A percentile compares a stretch with the other conserved stretches of the same genome.
Conservation (phyloP, 2,888 invertebrate species). For the Cerastis rubricosa region DNA sequence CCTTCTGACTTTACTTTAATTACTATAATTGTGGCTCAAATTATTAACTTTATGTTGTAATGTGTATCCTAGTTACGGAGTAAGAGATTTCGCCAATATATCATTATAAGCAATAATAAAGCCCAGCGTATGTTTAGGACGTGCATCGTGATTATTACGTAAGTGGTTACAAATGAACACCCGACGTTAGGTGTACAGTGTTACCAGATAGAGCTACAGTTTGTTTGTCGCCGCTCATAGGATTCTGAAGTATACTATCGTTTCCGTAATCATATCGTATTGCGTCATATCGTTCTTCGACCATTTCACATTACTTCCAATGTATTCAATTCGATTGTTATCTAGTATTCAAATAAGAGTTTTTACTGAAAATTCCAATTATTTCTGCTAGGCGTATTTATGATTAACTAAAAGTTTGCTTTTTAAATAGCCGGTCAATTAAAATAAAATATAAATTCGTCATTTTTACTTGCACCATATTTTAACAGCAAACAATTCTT, state of each 20-base stretch:
- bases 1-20: slow-evolving; percentile 69
- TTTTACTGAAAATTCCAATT: slow-evolving; percentile 1
- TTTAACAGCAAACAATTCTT: not conserved
- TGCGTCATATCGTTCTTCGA: slow-evolving; percentile 49
- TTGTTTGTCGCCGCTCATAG: slow-evolving; percentile 23
- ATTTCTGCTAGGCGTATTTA: slow-evolving; percentile 26
- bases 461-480: slow-evolving; percentile 1
- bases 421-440: slow-evolving; percentile 31
- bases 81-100: slow-evolving; percentile 84
- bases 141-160: slow-evolving; percentile 69
- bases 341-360: slow-evolving; percentile 1
- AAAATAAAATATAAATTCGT: slow-evolving; percentile 19
- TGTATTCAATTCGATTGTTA: slow-evolving; percentile 14
- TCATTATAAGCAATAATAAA: slow-evolving; percentile 87
- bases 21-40: slow-evolving; percentile 82
- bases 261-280: slow-evolving; percentile 49
- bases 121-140: slow-evolving; percentile 72
- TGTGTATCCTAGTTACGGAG: slow-evolving; percentile 78
- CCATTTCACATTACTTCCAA: slow-evolving; percentile 19
- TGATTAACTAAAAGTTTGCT: slow-evolving; percentile 24
- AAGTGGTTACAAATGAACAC: slow-evolving; percentile 64
- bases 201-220: slow-evolving; percentile 72
- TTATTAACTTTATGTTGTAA: slow-evolving; percentile 78
- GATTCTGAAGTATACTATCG: slow-evolving; percentile 32
- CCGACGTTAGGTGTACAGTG: slow-evolving; percentile 57